phyloP scores from a whole-genome alignment of 2,888 invertebrate genomes.

The Romanomermis culicivorax region DNA sequence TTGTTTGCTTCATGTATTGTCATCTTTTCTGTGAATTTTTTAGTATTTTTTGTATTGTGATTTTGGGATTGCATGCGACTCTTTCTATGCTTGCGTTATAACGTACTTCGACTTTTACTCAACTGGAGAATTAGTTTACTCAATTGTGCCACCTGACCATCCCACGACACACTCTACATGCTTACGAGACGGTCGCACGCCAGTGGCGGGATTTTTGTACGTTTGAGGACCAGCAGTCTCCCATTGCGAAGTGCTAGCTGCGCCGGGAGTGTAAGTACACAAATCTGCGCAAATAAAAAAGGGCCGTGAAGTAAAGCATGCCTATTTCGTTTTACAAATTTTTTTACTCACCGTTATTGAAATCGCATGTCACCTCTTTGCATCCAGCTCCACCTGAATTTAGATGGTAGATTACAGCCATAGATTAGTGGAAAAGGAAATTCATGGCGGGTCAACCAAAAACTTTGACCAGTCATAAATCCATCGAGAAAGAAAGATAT shows the following conservation, averaged over 20 bases:
- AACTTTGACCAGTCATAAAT: too few relatives aligned
- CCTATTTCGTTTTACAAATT: not conserved
- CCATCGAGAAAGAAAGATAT: too few relatives aligned
- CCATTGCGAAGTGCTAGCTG: not conserved
- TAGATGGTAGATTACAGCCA: not conserved
- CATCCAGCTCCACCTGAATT: not conserved
- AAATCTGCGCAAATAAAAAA: not conserved
- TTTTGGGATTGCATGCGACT: too few relatives aligned
- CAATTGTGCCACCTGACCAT: not conserved
- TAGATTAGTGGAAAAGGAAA: not conserved
- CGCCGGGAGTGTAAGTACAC: not conserved
- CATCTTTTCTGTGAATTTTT: too few relatives aligned
- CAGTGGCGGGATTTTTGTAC: not conserved
- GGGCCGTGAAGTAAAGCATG: not conserved
- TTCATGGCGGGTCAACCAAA: not conserved
- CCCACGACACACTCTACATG: not conserved
- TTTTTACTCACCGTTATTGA: not conserved
- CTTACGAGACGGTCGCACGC: not conserved
- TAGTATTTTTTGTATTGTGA: not conserved
- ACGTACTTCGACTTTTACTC: too few relatives aligned
- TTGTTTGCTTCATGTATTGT: too few relatives aligned
- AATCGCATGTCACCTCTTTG: not conserved
- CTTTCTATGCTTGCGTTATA: too few relatives aligned
- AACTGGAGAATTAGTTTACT: not conserved
- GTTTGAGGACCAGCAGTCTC: not conserved